phyloP scores from a whole-genome alignment of 2,888 invertebrate species.

The Thymelicus acteon region DNA sequence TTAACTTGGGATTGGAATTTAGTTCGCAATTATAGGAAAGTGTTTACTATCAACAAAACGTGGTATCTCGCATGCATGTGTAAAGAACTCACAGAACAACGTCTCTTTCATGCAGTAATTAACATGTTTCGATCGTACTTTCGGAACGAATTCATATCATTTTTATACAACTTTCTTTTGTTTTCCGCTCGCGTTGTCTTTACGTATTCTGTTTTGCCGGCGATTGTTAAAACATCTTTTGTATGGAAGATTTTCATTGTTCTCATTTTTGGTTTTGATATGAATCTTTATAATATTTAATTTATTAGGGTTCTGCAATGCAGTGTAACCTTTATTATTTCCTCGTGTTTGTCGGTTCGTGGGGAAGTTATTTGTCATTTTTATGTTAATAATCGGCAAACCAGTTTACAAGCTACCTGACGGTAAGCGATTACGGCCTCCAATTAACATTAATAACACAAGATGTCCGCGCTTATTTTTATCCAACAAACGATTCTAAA shows the following conservation, averaged over 20 bases:
- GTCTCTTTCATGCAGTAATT: conserved; percentile 49
- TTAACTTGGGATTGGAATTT: no score
- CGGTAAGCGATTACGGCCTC: no score
- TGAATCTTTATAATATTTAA: not conserved
- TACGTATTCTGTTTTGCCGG: not conserved
- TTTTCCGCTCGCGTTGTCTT: conserved; percentile 29
- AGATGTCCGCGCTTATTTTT: no score
- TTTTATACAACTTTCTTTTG: conserved; percentile 44
- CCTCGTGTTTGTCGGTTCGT: no score
- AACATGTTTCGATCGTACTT: conserved; percentile 47
- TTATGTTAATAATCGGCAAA: no score
- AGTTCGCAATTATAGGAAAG: not conserved
- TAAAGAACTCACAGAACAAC: conserved; percentile 44
- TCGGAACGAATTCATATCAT: conserved; percentile 48
- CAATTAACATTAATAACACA: no score
- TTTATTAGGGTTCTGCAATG: no score
- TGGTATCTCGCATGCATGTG: conserved; percentile 44
- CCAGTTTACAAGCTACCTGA: no score
- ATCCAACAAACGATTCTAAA: no score
- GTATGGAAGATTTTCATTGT: not conserved
- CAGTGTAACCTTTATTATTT: no score
- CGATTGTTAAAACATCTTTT: not conserved
- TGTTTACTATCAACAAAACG: not conserved
- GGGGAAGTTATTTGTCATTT: no score
- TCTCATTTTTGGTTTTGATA: not conserved